phyloP scores from a whole-genome alignment of 2,797 vertebrate species.

The Leptatherina wallacei region DNA sequence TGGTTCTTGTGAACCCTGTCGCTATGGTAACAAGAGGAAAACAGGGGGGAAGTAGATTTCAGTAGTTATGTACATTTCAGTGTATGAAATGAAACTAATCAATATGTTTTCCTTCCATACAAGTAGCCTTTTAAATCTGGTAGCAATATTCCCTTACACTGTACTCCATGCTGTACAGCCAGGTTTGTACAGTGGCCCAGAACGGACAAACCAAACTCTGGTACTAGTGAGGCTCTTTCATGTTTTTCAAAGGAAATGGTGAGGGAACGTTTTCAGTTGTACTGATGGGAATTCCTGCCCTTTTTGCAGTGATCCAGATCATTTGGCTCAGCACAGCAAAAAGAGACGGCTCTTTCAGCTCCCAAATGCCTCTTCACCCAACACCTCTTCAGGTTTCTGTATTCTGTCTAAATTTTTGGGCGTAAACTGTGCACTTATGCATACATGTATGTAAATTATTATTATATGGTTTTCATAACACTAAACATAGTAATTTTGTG shows the following conservation, averaged over 20 bases:
- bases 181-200: neutral
- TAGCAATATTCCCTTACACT: neutral
- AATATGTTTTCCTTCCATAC: neutral
- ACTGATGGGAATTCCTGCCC: neutral
- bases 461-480: neutral
- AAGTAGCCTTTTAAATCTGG: neutral
- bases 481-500: too few relatives aligned
- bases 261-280: neutral
- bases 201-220: neutral
- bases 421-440: neutral
- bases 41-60: neutral
- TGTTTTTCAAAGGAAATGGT: neutral
- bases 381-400: neutral
- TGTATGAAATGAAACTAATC: neutral
- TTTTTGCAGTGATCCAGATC: neutral
- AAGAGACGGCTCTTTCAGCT: neutral
- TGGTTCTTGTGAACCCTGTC: constrained; percentile 31
- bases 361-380: neutral
- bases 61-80: too few relatives aligned
- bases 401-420: neutral
- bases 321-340: neutral
- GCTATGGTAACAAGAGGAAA: constrained; percentile 48
- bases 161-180: neutral
- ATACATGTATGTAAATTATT: neutral
- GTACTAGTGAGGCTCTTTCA: neutral